A percentile compares a stretch with the other conserved stretches of the same genome.
Evolutionary conservation across 2,113 vertebrate species (phyloP).

Genomic region (Podarcis cretensis): DNA sequence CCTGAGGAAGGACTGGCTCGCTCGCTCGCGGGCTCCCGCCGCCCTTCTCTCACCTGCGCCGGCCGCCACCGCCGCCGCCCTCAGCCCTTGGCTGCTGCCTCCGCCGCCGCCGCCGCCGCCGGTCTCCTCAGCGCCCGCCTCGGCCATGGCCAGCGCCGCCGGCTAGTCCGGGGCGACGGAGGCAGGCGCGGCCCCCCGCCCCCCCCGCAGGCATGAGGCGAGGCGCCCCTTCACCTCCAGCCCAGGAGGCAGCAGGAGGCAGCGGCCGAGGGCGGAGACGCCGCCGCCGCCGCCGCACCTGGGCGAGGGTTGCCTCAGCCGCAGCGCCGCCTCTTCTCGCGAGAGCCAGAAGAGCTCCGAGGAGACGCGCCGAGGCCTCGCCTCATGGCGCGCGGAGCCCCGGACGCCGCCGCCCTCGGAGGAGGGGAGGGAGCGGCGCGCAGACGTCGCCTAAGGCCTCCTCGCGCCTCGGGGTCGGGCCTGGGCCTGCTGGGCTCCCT

Average conservation of each 20-base stretch:
- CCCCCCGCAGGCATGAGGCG: constrained; percentile 35
- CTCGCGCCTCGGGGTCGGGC: too few species aligned
- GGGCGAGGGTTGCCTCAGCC: neutral
- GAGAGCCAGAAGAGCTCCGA: neutral
- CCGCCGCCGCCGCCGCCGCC: neutral
- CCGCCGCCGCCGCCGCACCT: neutral
- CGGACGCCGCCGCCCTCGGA: too few species aligned
- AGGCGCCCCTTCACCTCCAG: neutral
- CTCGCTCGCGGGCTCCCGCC: too few species aligned
- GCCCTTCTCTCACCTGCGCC: neutral
- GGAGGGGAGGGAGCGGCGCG: too few species aligned
- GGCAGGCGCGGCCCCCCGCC: neutral
- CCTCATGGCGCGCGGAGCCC: too few species aligned
- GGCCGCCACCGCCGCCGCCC: constrained; percentile 24
- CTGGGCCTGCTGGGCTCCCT: too few species aligned
- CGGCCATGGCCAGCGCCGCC: constrained; percentile 58
- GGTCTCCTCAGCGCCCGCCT: constrained; percentile 37
- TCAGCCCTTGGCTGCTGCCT: neutral
- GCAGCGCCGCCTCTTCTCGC: constrained; percentile 4
- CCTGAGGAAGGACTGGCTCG: neutral
- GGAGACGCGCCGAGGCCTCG: too few species aligned
- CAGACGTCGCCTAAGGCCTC: too few species aligned
- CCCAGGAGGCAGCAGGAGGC: neutral
- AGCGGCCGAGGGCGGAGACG: neutral
- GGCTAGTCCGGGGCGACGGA: constrained; percentile 31